Percentiles rank a stretch among this genome's conserved stretches.
These are phyloP conservation scores for Atrina japonica DNA, from an alignment of 2,888 invertebrate species.

Conservation along the genomic window DNA sequence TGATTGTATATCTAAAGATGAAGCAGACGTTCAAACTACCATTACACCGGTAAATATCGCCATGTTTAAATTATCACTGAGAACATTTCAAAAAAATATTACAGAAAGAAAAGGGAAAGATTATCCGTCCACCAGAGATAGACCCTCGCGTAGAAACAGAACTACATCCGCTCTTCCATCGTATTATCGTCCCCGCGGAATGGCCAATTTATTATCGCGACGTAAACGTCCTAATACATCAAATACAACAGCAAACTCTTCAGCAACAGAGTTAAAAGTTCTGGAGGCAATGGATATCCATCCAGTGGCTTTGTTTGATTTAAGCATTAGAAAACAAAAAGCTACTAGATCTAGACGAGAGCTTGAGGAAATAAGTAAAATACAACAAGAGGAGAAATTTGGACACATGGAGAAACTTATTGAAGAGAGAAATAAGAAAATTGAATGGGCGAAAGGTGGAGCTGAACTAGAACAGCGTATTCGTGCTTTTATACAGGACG, in stretches of 20 bases:
- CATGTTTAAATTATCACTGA: slow-evolving; percentile 21
- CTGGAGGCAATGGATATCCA: slow-evolving; percentile 35
- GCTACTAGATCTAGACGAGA: slow-evolving; percentile 53
- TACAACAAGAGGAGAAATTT: slow-evolving; percentile 53
- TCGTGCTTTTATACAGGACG: slow-evolving; percentile 46
- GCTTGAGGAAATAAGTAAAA: slow-evolving; percentile 54
- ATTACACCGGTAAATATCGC: slow-evolving; percentile 16
- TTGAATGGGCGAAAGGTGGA: slow-evolving; percentile 53
- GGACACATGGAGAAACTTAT: slow-evolving; percentile 52
- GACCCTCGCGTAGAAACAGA: neutral
- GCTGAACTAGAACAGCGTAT: slow-evolving; percentile 44
- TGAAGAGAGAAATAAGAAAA: slow-evolving; percentile 46
- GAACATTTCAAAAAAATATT: slow-evolving; percentile 6
- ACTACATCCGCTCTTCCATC: slow-evolving; percentile 10
- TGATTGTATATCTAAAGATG: neutral
- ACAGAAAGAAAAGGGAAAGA: neutral
- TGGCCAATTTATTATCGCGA: slow-evolving; percentile 21
- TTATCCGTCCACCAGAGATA: slow-evolving; percentile 21
- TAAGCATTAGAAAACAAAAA: slow-evolving; percentile 48
- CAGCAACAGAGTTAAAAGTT: slow-evolving; percentile 20
- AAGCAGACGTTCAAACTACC: neutral
- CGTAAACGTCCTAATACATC: slow-evolving; percentile 20
- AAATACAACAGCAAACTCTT: neutral
- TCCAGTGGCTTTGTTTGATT: slow-evolving; percentile 47
- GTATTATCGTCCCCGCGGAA: slow-evolving; percentile 10